Evolutionary conservation across 2,888 invertebrate species (phyloP), one percentile per base, ranked within the genome.

Genomic region (Portevinia maculata): DNA sequence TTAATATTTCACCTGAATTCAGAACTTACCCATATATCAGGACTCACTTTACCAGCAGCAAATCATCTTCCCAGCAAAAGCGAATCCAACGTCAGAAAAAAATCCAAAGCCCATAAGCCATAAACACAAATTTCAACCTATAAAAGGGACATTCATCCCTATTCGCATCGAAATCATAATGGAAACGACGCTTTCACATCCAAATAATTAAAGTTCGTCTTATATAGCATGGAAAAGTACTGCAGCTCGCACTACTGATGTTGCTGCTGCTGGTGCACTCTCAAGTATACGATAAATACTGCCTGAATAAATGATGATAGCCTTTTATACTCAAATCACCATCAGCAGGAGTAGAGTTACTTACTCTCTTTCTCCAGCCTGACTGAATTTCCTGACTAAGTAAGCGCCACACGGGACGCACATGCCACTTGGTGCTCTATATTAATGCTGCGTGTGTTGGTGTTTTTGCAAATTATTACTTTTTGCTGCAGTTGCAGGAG

Each of bases 61-160:
- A 59, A 41, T 59, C 75, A 53, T 46, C 48, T 39, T 41, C 39
- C 74, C 75, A 81, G 64, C 59, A 70, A 52, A 75, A 75, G 64
- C 59, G 59, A 32, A 2, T 59, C 39, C 37, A 24, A 48, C 9
- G 37, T 1, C 4, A 52, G 7, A n/a, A 59, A 34, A 37, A 32
- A 13, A 62, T 11, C 24, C 46, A 17, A 74, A 78, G 34, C 59
- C 79, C 65, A 79, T 70, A 74, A 74, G 52, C 69, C 74, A 62
- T 64, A 81, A 81, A 81, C 81, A 81, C 75, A 81, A 70, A 76
- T 81, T 76, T 65, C 75, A 76, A 81, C 81, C 75, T 44, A 81
- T 81, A 75, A 75, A 81, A 70, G 75, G 81, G 81, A 76, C 81
- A 75, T 81, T 81, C 75, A 75, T 75, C 81, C 70, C 70, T 65